A percentile compares a stretch with the other conserved stretches of the same genome.
phyloP scores from a whole-genome alignment of 2,888 invertebrate genomes.

The Ormyrus labotus region DNA sequence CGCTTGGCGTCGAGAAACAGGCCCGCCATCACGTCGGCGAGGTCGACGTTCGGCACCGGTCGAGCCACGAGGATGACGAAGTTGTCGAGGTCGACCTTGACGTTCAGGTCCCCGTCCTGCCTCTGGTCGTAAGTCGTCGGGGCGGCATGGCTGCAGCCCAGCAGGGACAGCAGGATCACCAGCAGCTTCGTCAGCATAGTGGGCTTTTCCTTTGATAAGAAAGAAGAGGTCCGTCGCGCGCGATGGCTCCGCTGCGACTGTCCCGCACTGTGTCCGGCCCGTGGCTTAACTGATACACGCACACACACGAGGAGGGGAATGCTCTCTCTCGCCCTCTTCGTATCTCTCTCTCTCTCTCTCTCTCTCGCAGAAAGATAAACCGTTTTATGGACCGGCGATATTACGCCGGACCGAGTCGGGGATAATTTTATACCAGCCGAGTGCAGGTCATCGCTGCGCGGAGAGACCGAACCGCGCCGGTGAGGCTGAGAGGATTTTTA shows the following conservation, averaged over 20 bases:
- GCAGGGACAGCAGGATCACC: conserved; percentile 31
- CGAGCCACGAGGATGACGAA: conserved; percentile 83
- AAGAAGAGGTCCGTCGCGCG: conserved; percentile 15
- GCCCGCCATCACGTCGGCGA: conserved; percentile 34
- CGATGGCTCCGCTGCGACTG: conserved; percentile 50
- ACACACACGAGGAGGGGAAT: no score
- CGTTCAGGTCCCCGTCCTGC: conserved; percentile 86
- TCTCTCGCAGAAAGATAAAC: no score
- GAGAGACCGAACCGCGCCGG: no score
- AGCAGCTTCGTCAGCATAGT: conserved; percentile 50
- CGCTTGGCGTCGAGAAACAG: conserved; percentile 22
- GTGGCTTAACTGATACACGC: no score
- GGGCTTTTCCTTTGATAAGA: background rate
- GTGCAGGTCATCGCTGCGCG: no score
- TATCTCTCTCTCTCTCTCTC: background rate
- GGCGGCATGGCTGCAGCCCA: conserved; percentile 1
- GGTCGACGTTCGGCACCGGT: conserved; percentile 36
- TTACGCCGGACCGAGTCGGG: no score
- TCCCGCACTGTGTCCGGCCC: background rate
- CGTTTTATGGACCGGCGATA: no score
- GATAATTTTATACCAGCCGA: no score
- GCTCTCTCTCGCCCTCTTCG: background rate
- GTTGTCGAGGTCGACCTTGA: conserved; percentile 85
- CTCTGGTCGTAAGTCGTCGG: conserved; percentile 81
- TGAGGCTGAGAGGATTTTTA: no score